Evolutionary conservation across 2,888 invertebrate genomes (phyloP), one percentile per base, ranked within the genome.

Genomic region (Dione vanillae): DNA sequence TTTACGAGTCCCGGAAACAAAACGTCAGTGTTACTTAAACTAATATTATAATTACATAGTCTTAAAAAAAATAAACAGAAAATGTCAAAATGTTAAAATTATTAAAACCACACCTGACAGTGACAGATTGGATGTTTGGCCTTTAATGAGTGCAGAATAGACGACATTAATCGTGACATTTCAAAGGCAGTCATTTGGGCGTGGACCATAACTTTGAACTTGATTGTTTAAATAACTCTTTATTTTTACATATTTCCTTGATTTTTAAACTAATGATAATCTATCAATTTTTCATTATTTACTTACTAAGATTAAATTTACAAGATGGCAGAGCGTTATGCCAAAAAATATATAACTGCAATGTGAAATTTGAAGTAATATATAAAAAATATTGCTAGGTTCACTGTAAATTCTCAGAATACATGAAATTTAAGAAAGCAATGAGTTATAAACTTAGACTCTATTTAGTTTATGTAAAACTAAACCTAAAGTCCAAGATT

Each of bases 81-180:
- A 68, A 61, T 16, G 47, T 35, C 66, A 73, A 72, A 73, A 68
- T 74, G 76, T 76, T 73, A 74, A 45, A 67, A 72, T 69, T 74
- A 37, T 64, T 45, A 62, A 47, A 37, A 40, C 37, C 72, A 75
- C 71, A 72, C 69, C 37, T 74, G 78, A 77, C 78, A 76, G 68
- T 78, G 75, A 78, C 74, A 69, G 75, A 78, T 78, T 72, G 54
- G 65, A 70, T 65, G 68, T 40, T 54, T 68, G 72, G 72, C 76
- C 72, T 73, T 75, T 77, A 71, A 72, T 74, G 73, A 74, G 70
- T 73, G 61, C 67, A 58, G 66, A 66, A 45, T 71, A 71, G 70
- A 70, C 70, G 72, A 65, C 72, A 70, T 75, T 73, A 76, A 69
- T 41, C 58, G 43, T 75, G 73, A 71, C 73, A 76, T 74, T 76